phyloP scores from a whole-genome alignment of 2,888 invertebrate genomes.

The Stramonita haemastoma region DNA sequence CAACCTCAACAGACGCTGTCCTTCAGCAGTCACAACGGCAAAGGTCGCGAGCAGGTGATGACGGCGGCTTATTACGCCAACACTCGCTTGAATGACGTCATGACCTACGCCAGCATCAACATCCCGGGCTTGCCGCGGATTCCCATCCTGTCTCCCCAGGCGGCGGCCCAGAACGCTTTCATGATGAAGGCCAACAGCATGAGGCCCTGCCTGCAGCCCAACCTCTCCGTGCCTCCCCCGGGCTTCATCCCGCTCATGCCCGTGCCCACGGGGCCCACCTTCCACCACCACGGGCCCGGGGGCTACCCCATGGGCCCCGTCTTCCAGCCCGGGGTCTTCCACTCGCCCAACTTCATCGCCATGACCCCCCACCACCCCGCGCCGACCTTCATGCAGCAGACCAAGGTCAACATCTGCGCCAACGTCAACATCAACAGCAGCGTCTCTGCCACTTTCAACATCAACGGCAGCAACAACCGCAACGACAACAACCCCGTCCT shows the following conservation, averaged over 20 bases:
- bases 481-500: constrained; percentile 39
- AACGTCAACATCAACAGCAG: constrained; percentile 45
- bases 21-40: constrained; percentile 26
- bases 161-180: constrained; percentile 40
- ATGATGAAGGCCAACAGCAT: constrained; percentile 37
- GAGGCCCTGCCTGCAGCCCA: constrained; percentile 42
- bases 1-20: constrained; percentile 12
- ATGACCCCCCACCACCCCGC: constrained; percentile 35
- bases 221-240: constrained; percentile 41
- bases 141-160: constrained; percentile 42
- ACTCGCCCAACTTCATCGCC: constrained; percentile 43
- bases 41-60: constrained; percentile 40
- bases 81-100: constrained; percentile 39
- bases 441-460: constrained; percentile 39
- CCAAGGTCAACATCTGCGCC: constrained; percentile 43
- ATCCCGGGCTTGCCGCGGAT: constrained; percentile 41
- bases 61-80: constrained; percentile 41
- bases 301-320: constrained; percentile 36
- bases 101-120: constrained; percentile 44
- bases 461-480: constrained; percentile 40
- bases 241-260: constrained; percentile 44
- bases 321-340: constrained; percentile 38
- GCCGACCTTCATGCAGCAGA: constrained; percentile 42
- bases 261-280: constrained; percentile 37
- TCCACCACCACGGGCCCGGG: constrained; percentile 39